A percentile compares a stretch with the other conserved stretches of the same genome.
Conservation (phyloP, 2,113 vertebrate species). For the Barbus barbus region DNA sequence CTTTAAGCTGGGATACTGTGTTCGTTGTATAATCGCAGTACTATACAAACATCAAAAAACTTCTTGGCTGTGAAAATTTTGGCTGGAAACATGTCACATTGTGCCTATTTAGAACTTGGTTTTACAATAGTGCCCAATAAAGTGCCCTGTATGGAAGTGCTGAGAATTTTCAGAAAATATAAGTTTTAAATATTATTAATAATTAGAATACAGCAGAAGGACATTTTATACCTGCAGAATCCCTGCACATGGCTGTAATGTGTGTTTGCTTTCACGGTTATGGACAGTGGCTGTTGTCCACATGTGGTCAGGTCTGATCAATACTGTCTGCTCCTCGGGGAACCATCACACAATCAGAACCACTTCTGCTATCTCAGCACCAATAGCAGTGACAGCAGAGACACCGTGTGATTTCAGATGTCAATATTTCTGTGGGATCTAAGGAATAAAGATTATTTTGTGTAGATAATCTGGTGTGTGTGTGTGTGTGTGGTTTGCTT, state of each 20-base stretch:
- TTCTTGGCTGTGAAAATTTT: neutral
- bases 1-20: neutral
- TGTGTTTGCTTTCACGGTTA: neutral
- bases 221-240: neutral
- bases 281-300: neutral
- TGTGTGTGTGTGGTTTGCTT: neutral
- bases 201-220: neutral
- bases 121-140: neutral
- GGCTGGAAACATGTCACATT: neutral
- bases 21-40: neutral
- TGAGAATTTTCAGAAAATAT: neutral
- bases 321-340: neutral
- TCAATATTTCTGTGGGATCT: neutral
- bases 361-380: neutral
- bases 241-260: neutral
- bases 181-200: neutral
- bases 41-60: neutral
- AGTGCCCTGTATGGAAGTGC: neutral
- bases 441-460: neutral
- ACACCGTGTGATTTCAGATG: neutral
- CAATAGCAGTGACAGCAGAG: neutral
- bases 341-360: conserved; percentile 3
- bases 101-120: neutral
- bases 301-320: conserved; percentile 25
- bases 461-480: neutral